Percentiles rank a stretch among this genome's conserved stretches.
Evolutionary conservation across 1,140 invertebrate species (phyloP).

Genomic region (Drosophila auraria): DNA sequence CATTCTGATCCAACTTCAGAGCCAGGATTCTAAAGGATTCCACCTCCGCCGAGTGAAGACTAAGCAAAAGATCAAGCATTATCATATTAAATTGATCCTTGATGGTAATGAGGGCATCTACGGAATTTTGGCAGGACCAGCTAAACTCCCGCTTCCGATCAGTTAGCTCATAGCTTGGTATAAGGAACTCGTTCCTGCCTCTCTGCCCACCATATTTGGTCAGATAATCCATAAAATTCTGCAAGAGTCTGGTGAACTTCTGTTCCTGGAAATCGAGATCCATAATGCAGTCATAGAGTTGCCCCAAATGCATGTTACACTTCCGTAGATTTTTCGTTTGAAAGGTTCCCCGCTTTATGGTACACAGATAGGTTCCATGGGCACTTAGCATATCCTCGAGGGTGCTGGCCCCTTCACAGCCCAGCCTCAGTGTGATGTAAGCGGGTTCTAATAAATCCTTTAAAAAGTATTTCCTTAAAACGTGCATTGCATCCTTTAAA

Average conservation of each 20-base stretch:
- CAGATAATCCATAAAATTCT: slow-evolving; percentile 8
- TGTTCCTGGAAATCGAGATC: slow-evolving; percentile 35
- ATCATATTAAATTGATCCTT: slow-evolving; percentile 12
- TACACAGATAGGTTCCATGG: slow-evolving; percentile 37
- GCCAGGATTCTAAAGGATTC: slow-evolving; percentile 11
- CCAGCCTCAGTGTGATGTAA: not conserved
- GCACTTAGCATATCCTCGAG: slow-evolving; percentile 42
- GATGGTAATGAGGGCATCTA: slow-evolving; percentile 24
- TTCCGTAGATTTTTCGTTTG: not conserved
- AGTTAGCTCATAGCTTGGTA: not conserved
- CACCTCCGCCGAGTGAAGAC: not conserved
- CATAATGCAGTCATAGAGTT: slow-evolving; percentile 28
- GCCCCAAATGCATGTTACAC: not conserved
- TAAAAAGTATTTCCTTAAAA: slow-evolving; percentile 25
- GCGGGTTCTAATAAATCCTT: slow-evolving; percentile 24
- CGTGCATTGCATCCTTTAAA: slow-evolving; percentile 18
- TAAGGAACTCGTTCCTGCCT: not conserved
- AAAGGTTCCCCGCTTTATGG: slow-evolving; percentile 25
- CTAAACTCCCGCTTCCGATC: slow-evolving; percentile 14
- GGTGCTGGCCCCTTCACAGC: not conserved
- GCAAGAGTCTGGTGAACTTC: slow-evolving; percentile 10
- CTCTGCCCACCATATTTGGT: not conserved
- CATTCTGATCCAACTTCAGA: slow-evolving; percentile 13
- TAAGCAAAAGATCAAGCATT: slow-evolving; percentile 22
- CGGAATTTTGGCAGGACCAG: slow-evolving; percentile 31